A percentile compares a stretch with the other conserved stretches of the same genome.
Evolutionary conservation across 2,113 vertebrate genomes (phyloP).

Genomic region (Thalassoma bifasciatum): DNA sequence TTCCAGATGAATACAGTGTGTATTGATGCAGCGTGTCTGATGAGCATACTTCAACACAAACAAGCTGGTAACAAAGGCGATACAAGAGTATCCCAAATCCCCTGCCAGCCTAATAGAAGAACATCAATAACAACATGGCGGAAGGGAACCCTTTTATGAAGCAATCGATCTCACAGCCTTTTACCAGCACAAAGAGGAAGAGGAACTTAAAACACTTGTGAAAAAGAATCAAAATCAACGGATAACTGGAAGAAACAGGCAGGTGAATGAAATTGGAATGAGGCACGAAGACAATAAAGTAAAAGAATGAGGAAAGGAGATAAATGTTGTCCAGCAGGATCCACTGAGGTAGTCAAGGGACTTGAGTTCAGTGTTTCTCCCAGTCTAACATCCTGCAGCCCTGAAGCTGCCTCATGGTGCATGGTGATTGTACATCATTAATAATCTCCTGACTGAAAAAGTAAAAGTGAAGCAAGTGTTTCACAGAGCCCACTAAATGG

Average conservation of each 20-base stretch:
- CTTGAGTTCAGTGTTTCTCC: background rate
- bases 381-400: background rate
- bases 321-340: background rate
- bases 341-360: background rate
- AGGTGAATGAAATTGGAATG: background rate
- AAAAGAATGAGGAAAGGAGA: too few species aligned
- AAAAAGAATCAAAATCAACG: slow-evolving; percentile 9
- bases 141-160: slow-evolving; percentile 46
- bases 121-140: slow-evolving; percentile 43
- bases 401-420: background rate
- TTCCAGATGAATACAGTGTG: slow-evolving; percentile 16
- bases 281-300: background rate
- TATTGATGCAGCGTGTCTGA: slow-evolving; percentile 10
- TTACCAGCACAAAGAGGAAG: slow-evolving; percentile 26
- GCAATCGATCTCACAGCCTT: slow-evolving; percentile 41
- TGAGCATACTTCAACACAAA: slow-evolving; percentile 37
- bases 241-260: background rate
- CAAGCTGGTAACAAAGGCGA: slow-evolving; percentile 28
- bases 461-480: background rate
- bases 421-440: background rate
- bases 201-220: slow-evolving; percentile 17
- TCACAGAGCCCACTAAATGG: too few species aligned
- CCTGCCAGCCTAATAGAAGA: slow-evolving; percentile 22
- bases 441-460: background rate
- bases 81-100: slow-evolving; percentile 12